Base-by-base conservation (phyloP, 1,140 invertebrate genomes). In the Asobara japonica region DNA sequence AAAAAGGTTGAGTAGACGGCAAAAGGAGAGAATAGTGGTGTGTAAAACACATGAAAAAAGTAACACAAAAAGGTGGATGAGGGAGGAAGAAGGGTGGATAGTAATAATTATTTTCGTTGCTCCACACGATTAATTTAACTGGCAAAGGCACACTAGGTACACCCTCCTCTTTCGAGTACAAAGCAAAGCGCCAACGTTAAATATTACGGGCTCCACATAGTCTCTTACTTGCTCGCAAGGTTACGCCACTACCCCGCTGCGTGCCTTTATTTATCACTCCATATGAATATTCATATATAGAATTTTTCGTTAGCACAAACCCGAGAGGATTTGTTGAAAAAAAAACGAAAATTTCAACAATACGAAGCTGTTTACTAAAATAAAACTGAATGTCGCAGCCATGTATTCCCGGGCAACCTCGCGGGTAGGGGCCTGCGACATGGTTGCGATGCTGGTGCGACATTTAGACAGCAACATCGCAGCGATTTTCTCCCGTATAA, bases 201-300 rank as follows among this genome's bases (percentile, higher is more conserved):
- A 69, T 73, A 73, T 73, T 73, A 61, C 62, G 68, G 45, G 20
- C 31, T 31, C 33, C 56, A 60, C 45, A 71, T 62, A 27, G 3
- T 11, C 30, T 62, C 18, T 60, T 48, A n/a, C 41, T 31, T 20
- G 18, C 31, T 8, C 36, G 11, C 16, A 22, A 20, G 38, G 61
- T 51, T 16, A 31, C n/a, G 36, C 60, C 69, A 65, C 30, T 13
- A 29, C 1, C 56, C 16, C 10, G 18, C 62, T 33, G 69, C 62
- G 64, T 71, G 67, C 71, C 71, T 71, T 71, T 74, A 71, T 74
- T 74, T 74, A 74, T 74, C 56, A 68, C 73, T 65, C 18, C n/a
- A 18, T 33, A 25, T 74, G 73, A 74, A 74, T 74, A 74, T 74
- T 74, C 73, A 74, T 36, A 62, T n/a, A 74, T 61, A 60, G 45